Conservation (phyloP, 2,797 vertebrate species). For the Valencia hispanica region DNA sequence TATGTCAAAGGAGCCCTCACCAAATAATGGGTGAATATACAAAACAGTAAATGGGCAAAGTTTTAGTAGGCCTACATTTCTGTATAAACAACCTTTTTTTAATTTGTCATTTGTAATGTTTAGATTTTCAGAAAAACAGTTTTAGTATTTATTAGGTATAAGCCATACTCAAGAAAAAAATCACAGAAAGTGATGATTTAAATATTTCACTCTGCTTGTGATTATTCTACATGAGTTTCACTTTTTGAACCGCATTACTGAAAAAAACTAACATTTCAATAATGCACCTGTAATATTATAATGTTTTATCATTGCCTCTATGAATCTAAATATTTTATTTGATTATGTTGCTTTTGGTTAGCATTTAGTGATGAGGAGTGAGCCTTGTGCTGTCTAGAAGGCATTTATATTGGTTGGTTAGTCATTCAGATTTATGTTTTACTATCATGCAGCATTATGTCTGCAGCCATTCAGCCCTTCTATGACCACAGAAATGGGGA, state of each 20-base stretch:
- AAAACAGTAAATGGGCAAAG: no score
- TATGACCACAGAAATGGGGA: not conserved
- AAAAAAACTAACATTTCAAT: not conserved
- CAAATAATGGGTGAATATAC: not conserved
- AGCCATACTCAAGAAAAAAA: no score
- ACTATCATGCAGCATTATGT: not conserved
- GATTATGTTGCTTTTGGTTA: not conserved
- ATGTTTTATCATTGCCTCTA: not conserved
- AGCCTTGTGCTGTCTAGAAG: slow-evolving; percentile 40
- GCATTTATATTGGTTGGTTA: slow-evolving; percentile 26
- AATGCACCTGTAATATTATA: not conserved
- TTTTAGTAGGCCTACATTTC: no score
- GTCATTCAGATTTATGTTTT: slow-evolving; percentile 24
- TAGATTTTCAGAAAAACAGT: no score
- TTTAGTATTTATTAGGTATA: not conserved
- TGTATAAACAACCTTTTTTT: no score
- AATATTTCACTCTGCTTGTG: no score
- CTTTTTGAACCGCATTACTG: not conserved
- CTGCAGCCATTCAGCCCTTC: not conserved
- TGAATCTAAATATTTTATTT: not conserved
- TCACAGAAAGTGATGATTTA: not conserved
- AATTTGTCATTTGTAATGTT: no score
- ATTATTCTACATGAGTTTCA: not conserved
- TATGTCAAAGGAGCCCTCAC: not conserved
- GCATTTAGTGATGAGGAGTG: slow-evolving; percentile 1